Evolutionary conservation across 2,888 invertebrate genomes (phyloP), one percentile per base, ranked within the genome.

Genomic region (Nymphalis urticae): DNA sequence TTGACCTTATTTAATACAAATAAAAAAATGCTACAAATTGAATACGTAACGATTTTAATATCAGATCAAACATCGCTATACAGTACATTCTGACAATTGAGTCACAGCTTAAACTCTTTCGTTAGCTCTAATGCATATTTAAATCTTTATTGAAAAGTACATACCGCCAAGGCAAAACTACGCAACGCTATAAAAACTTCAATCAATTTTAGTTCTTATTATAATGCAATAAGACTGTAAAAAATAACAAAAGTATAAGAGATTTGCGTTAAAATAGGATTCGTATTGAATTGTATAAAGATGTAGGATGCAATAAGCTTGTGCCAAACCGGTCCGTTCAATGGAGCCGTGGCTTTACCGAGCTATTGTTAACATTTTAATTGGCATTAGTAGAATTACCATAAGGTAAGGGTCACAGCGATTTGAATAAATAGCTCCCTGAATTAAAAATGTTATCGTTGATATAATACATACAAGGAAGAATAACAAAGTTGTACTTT

Each of bases 301-400:
- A 76, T 78, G 78, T 76, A 74, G 75, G 76, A 76, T 68, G 73
- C 75, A 73, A 73, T 73, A 73, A 76, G 80, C 85, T 79, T 83
- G 85, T 83, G 86, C 85, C 84, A 84, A 89, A 90, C 90, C 85
- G 87, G 89, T 89, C 81, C 75, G 73, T 80, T 78, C 79, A 84
- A 88, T 87, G 81, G 84, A 85, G 82, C 81, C 77, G 78, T 78
- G 78, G 79, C 81, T 81, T 79, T 77, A 76, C 76, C 77, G 72
- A 78, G 77, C 86, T 82, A 87, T 89, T 90, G 90, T 90, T 84
- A 89, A 87, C 88, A 85, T 85, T 88, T 88, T 89, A 89, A 89
- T 90, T 89, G 84, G 83, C 80, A 84, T 83, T 82, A 74, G 77
- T 74, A 67, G 76, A 79, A 85, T 88, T 87, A 84, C 73, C 83